A percentile compares a stretch with the other conserved stretches of the same genome.
These are phyloP conservation scores for Lipotes vexillifer DNA, from an alignment of 2,113 vertebrate species.

Conservation along the genomic window DNA sequence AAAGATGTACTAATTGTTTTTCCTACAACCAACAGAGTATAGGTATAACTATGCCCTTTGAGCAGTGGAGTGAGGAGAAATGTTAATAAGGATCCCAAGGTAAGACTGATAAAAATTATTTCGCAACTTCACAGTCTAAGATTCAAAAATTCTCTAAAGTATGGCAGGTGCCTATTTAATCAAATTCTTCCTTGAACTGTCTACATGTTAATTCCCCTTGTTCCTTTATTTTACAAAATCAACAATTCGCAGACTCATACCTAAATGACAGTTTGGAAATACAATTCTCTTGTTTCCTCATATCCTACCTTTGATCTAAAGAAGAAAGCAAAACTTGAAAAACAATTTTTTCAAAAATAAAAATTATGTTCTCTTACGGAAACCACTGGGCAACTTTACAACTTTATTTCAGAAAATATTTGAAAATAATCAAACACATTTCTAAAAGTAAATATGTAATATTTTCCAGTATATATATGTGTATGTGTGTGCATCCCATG, in stretches of 20 bases:
- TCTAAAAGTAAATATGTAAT: not conserved
- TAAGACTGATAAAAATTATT: not conserved
- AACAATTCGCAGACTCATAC: not conserved
- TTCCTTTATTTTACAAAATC: not conserved
- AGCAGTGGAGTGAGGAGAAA: not conserved
- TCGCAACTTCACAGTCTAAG: not conserved
- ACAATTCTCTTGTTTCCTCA: not conserved
- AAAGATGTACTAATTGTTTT: not conserved
- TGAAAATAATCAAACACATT: not conserved
- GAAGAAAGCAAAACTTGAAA: not conserved
- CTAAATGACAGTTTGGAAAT: not conserved
- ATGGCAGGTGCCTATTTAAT: not conserved
- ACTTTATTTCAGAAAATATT: not conserved
- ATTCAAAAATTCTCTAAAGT: not conserved
- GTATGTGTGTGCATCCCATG: not conserved
- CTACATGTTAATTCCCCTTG: not conserved
- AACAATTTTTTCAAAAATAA: not conserved
- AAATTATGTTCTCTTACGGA: not conserved
- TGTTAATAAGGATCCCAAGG: not conserved
- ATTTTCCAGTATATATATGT: not conserved
- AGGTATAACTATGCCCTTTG: not conserved
- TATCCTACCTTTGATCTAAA: not conserved
- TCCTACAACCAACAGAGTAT: not conserved
- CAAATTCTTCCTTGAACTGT: not conserved
- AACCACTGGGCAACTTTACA: not conserved